Evolutionary conservation across 1,140 invertebrate genomes (phyloP).

Genomic region (Polyergus mexicanus): DNA sequence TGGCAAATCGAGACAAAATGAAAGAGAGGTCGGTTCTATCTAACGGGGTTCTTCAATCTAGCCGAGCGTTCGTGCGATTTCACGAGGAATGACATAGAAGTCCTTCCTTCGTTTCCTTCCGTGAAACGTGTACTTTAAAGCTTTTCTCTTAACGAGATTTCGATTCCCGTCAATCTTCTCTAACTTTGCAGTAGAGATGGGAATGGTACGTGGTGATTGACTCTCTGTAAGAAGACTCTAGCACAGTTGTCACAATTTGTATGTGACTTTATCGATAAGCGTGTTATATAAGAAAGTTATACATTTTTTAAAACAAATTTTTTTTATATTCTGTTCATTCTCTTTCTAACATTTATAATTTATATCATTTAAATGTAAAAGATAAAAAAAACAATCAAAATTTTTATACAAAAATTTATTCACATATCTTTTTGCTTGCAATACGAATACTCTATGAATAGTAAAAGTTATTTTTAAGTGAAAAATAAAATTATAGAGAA

Average conservation of each 20-base stretch:
- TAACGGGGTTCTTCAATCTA: conserved; percentile 41
- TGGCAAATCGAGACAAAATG: neutral
- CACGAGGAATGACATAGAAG: conserved; percentile 49
- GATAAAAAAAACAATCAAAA: conserved; percentile 1
- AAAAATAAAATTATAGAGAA: neutral
- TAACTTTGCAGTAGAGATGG: conserved; percentile 26
- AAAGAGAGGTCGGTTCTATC: conserved; percentile 26
- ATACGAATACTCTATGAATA: neutral
- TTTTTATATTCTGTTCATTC: neutral
- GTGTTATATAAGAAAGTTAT: conserved; percentile 10
- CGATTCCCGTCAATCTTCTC: conserved; percentile 61
- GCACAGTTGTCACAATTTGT: conserved; percentile 42
- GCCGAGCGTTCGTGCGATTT: conserved; percentile 42
- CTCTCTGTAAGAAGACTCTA: conserved; percentile 38
- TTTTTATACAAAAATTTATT: conserved; percentile 18
- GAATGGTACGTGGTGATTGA: conserved; percentile 28
- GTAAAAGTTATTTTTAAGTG: conserved; percentile 8
- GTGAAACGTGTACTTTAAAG: conserved; percentile 37
- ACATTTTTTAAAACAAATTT: conserved; percentile 25
- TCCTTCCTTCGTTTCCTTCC: conserved; percentile 52
- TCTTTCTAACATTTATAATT: conserved; percentile 35
- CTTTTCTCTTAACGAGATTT: conserved; percentile 69
- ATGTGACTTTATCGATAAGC: conserved; percentile 43
- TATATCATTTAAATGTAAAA: neutral
- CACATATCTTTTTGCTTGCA: neutral